Evolutionary conservation across 2,113 vertebrate genomes (phyloP), one percentile per base, ranked within the genome.

Genomic region (Smithornis capensis): DNA sequence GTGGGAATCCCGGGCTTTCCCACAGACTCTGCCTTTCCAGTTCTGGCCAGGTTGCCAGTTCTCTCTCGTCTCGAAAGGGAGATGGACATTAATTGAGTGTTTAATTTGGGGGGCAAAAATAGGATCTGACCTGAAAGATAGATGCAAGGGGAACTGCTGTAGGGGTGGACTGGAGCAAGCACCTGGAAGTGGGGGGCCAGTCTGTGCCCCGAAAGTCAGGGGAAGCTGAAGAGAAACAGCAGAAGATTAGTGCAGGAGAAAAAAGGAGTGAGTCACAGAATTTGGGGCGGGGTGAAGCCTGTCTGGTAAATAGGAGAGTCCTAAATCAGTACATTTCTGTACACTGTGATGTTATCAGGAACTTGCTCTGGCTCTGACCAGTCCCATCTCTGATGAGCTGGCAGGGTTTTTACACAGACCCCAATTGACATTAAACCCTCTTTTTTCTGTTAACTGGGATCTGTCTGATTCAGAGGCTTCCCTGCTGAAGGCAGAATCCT

Each of bases 1-100:
- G 60, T 73, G 88, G 80, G 76, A 96, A 87, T 93, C n/a, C 23
- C 52, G 42, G 65, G 49, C 62, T 93, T 92, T 93, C 85, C 88
- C 79, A 90, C 60, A 77, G 56, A 23, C 22, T 78, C 65, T 83
- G 52, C 73, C 50, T 65, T 82, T 83, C 78, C 64, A 83, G 40
- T 52, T 38, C 25, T 57, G 55, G 73, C 74, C 81, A 75, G 52
- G 19, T 52, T 91, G 49, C 52, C 60, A 56, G 56, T 62, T 82
- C 47, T 13, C 29, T 69, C 49, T 23, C 0, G 0, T 70, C 85
- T 92, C 81, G 35, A 68, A 70, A 50, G 44, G 40, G 71, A 93
- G 73, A 23, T 0, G 1, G 52, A 7, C 0, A 1, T 56, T 62
- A 91, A 62, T 12, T 79, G 63, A 59, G 70, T 76, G 42, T 16